Base-by-base conservation (phyloP, 2,888 invertebrate genomes). In the Drosophila sordidula region DNA sequence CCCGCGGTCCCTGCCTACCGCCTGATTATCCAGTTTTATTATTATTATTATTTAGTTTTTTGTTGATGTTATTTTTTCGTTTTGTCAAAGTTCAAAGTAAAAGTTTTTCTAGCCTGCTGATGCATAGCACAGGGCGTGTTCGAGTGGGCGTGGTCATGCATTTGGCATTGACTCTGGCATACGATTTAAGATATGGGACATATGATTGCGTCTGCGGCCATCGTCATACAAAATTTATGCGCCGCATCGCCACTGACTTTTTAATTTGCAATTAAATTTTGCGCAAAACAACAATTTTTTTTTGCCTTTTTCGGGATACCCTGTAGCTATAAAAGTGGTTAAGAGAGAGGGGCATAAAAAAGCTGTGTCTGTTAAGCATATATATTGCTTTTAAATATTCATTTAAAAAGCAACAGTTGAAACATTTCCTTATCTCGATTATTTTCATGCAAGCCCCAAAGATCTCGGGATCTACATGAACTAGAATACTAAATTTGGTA, bases 11-110 rank as follows among this genome's bases (percentile, higher is more conserved):
- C 11, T 39, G 61, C 45, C 61, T 41, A 34, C 46, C 46, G 25
- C 41, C 36, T 9, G 54, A 29, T 41, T 57, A 22, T 14, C 55
- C n/a, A 11, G 42, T 38, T 59, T 44, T 26, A 34, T 34, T 12
- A 12, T 12, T 32, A 32, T 18, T 22, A 18, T 8, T 38, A 18
- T 42, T 42, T 22, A 6, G 1, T 12, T 12, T 2, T 8, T 12
- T 6, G 34, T 25, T 3, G 18, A 1, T 18, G 18, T 2, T 18
- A 18, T 16, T 42, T 54, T 38, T 14, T 16, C 2, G 34, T 32
- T 56, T 67, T 78, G 74, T 78, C 78, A 76, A 66, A 76, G 75
- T 76, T 75, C 79, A 78, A 75, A 75, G 75, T 70, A 76, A 76
- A 76, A 78, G 76, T 74, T 78, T 29, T 22, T 49, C 39, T 32